Evolutionary conservation across 2,888 invertebrate species (phyloP).

Genomic region (Gastracanthus pulcherrimus): DNA sequence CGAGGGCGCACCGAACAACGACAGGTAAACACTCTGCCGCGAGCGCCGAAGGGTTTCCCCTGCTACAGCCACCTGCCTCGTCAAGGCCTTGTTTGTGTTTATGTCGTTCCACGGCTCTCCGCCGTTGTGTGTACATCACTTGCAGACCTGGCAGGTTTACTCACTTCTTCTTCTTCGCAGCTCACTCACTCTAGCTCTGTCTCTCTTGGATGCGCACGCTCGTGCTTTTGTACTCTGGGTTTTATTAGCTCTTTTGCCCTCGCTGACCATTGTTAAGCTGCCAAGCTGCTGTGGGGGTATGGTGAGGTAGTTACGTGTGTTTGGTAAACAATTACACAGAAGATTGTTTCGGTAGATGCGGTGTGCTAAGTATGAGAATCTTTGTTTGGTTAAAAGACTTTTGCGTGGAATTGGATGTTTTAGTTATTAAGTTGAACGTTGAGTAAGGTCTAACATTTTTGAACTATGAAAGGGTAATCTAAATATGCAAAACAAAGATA

Average conservation of each 20-base stretch:
- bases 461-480: too few relatives aligned
- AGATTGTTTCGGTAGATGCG: neutral
- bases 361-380: too few relatives aligned
- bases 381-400: too few relatives aligned
- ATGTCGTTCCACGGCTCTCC: neutral
- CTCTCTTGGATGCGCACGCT: neutral
- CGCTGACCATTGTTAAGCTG: neutral
- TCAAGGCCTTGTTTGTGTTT: constrained; percentile 27
- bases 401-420: too few relatives aligned
- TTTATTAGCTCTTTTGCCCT: constrained; percentile 5
- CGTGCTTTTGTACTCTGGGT: neutral
- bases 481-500: too few relatives aligned
- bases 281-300: too few relatives aligned
- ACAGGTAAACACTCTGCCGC: constrained; percentile 37
- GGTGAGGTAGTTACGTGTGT: neutral
- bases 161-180: neutral
- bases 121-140: neutral
- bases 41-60: neutral
- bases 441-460: too few relatives aligned
- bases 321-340: neutral
- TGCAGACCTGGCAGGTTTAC: neutral
- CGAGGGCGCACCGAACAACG: constrained; percentile 20
- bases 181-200: too few relatives aligned
- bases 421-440: too few relatives aligned
- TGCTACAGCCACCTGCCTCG: neutral